phyloP scores from a whole-genome alignment of 2,888 invertebrate species.

The Trachelus iudaicus region DNA sequence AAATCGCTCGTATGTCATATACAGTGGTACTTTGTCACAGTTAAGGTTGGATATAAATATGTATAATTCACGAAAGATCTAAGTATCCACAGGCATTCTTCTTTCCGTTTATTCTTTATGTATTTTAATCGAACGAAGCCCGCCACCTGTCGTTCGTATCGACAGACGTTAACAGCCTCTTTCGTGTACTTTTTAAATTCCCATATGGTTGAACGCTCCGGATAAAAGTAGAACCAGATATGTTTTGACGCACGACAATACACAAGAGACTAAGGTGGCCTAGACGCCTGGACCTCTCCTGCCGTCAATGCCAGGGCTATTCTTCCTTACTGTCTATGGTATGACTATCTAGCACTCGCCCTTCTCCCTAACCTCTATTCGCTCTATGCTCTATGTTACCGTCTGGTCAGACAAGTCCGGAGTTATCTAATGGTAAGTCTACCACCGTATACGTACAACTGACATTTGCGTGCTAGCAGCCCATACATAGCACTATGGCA shows the following conservation, averaged over 20 bases:
- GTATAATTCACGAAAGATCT: background rate
- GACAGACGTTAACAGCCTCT: background rate
- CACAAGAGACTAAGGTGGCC: background rate
- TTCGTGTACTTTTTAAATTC: background rate
- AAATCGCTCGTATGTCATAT: background rate
- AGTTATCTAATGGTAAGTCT: conserved; percentile 3
- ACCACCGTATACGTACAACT: conserved; percentile 1
- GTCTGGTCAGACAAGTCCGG: background rate
- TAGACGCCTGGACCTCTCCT: background rate
- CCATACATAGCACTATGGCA: background rate
- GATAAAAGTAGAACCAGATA: background rate
- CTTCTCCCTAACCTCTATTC: background rate
- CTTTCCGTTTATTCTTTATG: background rate
- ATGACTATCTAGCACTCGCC: background rate
- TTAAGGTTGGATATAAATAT: background rate
- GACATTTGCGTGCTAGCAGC: background rate
- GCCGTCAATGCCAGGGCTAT: background rate
- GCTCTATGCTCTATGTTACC: background rate
- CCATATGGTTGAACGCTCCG: background rate
- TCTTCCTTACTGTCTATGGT: background rate
- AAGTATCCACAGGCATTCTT: background rate
- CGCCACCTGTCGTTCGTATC: background rate
- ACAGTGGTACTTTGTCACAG: background rate
- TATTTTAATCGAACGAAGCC: background rate
- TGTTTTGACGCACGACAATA: background rate